phyloP scores from a whole-genome alignment of 2,113 vertebrate species.

The Prinia subflava region DNA sequence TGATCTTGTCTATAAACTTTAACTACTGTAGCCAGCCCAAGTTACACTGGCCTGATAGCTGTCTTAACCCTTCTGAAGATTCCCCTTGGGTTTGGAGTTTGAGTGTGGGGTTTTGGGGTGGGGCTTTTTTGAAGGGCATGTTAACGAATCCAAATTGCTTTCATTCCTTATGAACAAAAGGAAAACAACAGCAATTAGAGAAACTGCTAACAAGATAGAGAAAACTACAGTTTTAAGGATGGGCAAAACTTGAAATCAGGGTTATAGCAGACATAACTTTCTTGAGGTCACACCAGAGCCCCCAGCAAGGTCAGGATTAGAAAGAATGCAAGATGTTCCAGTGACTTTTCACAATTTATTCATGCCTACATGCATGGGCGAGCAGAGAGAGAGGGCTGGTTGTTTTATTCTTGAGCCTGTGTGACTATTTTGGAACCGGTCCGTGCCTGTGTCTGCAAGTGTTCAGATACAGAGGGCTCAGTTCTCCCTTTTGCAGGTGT shows the following conservation, averaged over 20 bases:
- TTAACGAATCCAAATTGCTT: background rate
- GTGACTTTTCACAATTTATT: background rate
- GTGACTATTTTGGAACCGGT: background rate
- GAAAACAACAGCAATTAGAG: background rate
- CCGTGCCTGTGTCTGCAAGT: background rate
- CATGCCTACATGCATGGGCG: background rate
- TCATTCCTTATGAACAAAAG: background rate
- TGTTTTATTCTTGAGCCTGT: background rate
- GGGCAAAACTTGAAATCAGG: background rate
- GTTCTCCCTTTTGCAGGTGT: background rate
- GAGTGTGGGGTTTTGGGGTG: background rate
- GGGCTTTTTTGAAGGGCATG: background rate
- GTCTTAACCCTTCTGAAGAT: background rate
- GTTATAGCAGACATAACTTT: background rate
- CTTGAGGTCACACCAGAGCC: background rate
- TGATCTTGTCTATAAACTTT: background rate
- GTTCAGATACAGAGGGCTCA: background rate
- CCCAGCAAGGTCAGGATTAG: background rate
- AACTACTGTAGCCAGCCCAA: background rate
- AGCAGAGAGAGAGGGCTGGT: background rate
- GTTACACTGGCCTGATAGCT: background rate
- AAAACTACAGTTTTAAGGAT: background rate
- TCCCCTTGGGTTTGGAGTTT: background rate
- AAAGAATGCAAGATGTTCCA: background rate
- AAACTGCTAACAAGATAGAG: background rate